Conservation (phyloP, 2,113 vertebrate genomes). For the Rhinoptilus africanus region DNA sequence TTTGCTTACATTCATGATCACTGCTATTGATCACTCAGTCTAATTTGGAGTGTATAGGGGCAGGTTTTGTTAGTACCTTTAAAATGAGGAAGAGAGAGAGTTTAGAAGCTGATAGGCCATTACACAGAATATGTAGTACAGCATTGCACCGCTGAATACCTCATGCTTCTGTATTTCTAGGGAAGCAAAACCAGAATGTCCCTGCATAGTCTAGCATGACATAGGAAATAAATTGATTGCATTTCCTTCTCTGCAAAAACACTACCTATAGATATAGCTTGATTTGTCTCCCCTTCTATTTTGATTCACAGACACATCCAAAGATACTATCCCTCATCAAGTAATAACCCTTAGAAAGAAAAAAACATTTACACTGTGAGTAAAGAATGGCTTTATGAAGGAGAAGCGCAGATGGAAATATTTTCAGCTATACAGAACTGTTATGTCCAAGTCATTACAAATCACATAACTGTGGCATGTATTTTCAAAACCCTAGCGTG, state of each 20-base stretch:
- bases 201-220: not conserved
- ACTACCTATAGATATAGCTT: not conserved
- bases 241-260: not conserved
- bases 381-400: not conserved
- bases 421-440: not conserved
- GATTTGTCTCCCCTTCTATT: not conserved
- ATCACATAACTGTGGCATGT: not conserved
- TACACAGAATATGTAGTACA: not conserved
- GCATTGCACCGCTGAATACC: not conserved
- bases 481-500: not conserved
- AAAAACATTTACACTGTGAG: not conserved
- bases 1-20: not conserved
- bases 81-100: not conserved
- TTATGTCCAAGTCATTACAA: slow-evolving; percentile 21
- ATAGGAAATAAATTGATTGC: not conserved
- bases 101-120: not conserved
- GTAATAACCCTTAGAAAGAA: not conserved
- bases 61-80: not conserved
- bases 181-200: not conserved
- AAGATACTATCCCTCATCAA: not conserved
- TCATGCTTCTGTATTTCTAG: not conserved
- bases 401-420: not conserved
- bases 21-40: not conserved
- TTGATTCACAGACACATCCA: not conserved
- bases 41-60: not conserved